phyloP scores from a whole-genome alignment of 2,888 invertebrate species.

The Drosophila austrosaltans region DNA sequence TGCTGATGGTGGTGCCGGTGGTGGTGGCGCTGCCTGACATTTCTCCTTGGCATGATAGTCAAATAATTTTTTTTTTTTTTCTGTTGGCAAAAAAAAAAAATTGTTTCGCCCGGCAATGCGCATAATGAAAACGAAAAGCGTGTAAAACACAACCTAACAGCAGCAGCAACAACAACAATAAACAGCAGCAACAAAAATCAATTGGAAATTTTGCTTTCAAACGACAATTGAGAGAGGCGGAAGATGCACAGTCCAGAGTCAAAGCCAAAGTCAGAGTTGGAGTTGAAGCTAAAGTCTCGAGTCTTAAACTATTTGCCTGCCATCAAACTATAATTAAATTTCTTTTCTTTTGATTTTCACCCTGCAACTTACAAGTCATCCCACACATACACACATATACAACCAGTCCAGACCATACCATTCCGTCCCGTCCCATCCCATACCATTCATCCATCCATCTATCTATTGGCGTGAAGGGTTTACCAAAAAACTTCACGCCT shows the following conservation, averaged over 20 bases:
- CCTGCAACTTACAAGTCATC: conserved; percentile 72
- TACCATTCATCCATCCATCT: conserved; percentile 21
- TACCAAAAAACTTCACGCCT: conserved; percentile 69
- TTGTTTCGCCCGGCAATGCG: conserved; percentile 55
- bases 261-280: conserved; percentile 49
- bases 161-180: conserved; percentile 57
- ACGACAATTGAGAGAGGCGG: conserved; percentile 55
- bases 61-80: conserved; percentile 44
- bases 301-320: conserved; percentile 71
- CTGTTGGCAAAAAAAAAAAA: conserved; percentile 44
- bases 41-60: conserved; percentile 57
- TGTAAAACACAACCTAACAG: conserved; percentile 62
- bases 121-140: conserved; percentile 74
- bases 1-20: conserved; percentile 40
- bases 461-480: conserved; percentile 61
- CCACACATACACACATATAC: conserved; percentile 21
- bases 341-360: conserved; percentile 78
- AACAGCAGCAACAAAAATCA: conserved; percentile 59
- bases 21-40: conserved; percentile 37
- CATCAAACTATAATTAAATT: conserved; percentile 76
- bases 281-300: conserved; percentile 13
- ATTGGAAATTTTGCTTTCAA: conserved; percentile 79
- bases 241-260: conserved; percentile 33
- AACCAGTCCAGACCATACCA: conserved; percentile 2
- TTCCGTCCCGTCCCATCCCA: conserved; percentile 16